Conservation (phyloP, 1,140 invertebrate genomes). For the Magallana ariakensis region DNA sequence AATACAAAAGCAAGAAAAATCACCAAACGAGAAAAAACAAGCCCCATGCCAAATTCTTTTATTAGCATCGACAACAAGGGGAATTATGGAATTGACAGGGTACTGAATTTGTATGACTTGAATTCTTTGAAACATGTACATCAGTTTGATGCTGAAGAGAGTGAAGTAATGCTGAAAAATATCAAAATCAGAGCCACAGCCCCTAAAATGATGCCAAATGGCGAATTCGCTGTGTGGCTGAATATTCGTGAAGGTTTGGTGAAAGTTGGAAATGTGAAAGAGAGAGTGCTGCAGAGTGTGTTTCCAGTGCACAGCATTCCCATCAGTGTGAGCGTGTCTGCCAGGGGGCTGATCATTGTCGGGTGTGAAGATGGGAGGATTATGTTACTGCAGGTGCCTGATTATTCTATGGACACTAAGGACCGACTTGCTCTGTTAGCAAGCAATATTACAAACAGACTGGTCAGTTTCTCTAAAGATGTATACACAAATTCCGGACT, state of each 20-base stretch:
- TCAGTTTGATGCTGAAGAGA: constrained; percentile 63
- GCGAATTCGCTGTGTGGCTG: constrained; percentile 55
- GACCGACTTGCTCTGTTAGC: background rate
- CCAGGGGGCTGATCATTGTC: constrained; percentile 54
- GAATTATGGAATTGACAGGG: constrained; percentile 57
- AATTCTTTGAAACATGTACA: constrained; percentile 41
- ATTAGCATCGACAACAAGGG: constrained; percentile 49
- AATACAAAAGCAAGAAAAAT: constrained; percentile 19
- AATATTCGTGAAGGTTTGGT: constrained; percentile 50
- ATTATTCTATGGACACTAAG: background rate
- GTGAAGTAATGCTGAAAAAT: constrained; percentile 31
- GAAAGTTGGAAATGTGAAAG: constrained; percentile 55
- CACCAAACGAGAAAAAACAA: background rate
- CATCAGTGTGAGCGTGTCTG: constrained; percentile 56
- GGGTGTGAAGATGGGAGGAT: constrained; percentile 67
- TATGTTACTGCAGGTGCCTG: constrained; percentile 63
- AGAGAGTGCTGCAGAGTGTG: constrained; percentile 48
- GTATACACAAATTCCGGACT: background rate
- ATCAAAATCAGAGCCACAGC: constrained; percentile 27
- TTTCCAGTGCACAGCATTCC: constrained; percentile 65
- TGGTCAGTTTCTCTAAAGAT: background rate
- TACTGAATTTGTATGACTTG: constrained; percentile 54
- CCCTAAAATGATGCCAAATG: constrained; percentile 55
- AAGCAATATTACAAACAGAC: background rate
- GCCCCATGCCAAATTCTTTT: background rate